A percentile compares a stretch with the other conserved stretches of the same genome.
phyloP scores from a whole-genome alignment of 2,888 invertebrate genomes.

The Cryptosula pallasiana region DNA sequence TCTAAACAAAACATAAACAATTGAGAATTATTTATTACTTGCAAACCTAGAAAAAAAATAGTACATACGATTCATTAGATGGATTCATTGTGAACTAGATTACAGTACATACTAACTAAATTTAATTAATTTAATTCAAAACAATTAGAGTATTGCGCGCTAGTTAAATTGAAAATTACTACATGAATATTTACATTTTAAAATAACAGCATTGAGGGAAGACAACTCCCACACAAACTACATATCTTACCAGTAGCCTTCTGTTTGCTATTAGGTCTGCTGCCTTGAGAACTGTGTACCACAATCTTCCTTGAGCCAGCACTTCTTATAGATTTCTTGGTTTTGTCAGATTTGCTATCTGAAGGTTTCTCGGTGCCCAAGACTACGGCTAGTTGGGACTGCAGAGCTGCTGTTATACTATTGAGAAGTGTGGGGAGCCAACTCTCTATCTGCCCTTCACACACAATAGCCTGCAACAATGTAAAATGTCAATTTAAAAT shows the following conservation, averaged over 20 bases:
- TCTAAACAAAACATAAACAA: not conserved
- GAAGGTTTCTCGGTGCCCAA: constrained; percentile 35
- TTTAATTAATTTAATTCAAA: too few relatives aligned
- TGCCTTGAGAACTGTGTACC: constrained; percentile 27
- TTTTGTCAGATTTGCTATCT: constrained; percentile 25
- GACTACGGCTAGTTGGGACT: constrained; percentile 41
- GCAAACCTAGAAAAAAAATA: too few relatives aligned
- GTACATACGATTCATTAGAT: too few relatives aligned
- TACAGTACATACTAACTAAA: too few relatives aligned
- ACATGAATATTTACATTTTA: not conserved
- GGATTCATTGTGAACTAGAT: too few relatives aligned
- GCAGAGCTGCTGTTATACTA: constrained; percentile 39
- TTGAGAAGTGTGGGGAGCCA: constrained; percentile 41
- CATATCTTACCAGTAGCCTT: not conserved
- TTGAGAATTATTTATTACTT: too few relatives aligned
- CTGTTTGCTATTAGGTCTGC: constrained; percentile 17
- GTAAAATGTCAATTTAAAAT: not conserved
- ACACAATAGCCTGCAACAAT: constrained; percentile 30
- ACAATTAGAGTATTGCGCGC: too few relatives aligned
- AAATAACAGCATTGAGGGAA: not conserved
- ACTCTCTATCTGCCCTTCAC: constrained; percentile 47
- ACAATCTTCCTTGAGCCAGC: constrained; percentile 40
- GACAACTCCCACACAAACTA: too few relatives aligned
- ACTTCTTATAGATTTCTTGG: constrained; percentile 34
- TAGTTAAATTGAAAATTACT: not conserved